Base-by-base conservation (phyloP, 2,888 invertebrate genomes). In the Thymelicus sylvestris region DNA sequence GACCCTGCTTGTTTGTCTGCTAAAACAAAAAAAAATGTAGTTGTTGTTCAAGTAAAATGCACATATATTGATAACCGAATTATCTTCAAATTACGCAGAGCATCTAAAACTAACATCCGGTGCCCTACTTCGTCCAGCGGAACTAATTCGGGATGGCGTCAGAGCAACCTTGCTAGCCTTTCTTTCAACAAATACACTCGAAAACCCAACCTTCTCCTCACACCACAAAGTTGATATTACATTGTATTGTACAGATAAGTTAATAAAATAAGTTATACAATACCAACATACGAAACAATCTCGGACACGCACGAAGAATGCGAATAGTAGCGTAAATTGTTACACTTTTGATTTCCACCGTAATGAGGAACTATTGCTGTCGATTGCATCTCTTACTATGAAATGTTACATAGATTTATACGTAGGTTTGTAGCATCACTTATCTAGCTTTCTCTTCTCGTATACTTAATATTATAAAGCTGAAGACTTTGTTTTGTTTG, bases 61-160 rank as follows among this genome's bases (percentile, higher is more conserved):
- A 15, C 41, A 47, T 47, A 19, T 60, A 67, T 60, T 66, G 47
- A 59, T 50, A 62, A 4, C 62, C 39, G 24, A 44, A 63, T 38
- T 57, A 64, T 69, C 69, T 64, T 12, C 59, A 64, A 76, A 76
- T 80, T 78, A 81, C 81, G 79, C 79, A 77, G 75, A 79, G 77
- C 77, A 77, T 79, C 73, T 76, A 72, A 68, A 67, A 74, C 67
- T 44, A 78, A 83, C 86, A 85, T 89, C 90, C 86, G 82, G 41
- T 38, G 70, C 80, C 87, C 89, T 75, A 87, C 77, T 84, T 89
- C 77, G 74, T 78, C 78, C 83, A 83, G 84, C 89, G 87, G 83
- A 89, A 90, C 89, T 87, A 86, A 88, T 84, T 79, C 74, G 59
- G 78, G 79, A 79, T 82, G 81, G 81, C 83, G 78, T 80, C 82